Conservation (phyloP, 2,113 vertebrate species). For the Aspiorhynchus laticeps region DNA sequence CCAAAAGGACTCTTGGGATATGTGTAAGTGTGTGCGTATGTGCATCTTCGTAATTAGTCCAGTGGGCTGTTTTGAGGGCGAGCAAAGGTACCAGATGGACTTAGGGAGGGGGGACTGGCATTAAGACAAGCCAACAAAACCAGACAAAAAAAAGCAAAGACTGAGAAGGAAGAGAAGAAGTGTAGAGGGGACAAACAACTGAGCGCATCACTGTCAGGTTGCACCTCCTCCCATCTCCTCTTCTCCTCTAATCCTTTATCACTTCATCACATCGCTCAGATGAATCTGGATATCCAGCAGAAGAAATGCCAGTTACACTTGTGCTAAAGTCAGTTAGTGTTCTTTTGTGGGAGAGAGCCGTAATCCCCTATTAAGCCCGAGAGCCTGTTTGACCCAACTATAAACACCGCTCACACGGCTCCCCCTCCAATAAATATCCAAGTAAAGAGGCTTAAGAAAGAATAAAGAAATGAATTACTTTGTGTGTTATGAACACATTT, state of each 20-base stretch:
- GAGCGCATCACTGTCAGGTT: constrained; percentile 60
- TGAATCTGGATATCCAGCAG: constrained; percentile 56
- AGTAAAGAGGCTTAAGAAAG: constrained; percentile 77
- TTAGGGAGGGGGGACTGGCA: constrained; percentile 64
- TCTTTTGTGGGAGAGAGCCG: constrained; percentile 59
- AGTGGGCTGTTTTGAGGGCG: constrained; percentile 74
- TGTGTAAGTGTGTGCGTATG: constrained; percentile 64
- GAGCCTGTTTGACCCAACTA: constrained; percentile 78
- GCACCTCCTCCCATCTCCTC: constrained; percentile 33
- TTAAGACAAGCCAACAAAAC: constrained; percentile 67
- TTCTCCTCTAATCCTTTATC: constrained; percentile 53
- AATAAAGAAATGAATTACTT: constrained; percentile 70
- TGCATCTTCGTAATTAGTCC: constrained; percentile 82
- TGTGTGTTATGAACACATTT: constrained; percentile 72
- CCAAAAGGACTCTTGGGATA: constrained; percentile 72
- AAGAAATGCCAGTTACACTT: constrained; percentile 65
- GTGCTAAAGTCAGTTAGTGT: constrained; percentile 70
- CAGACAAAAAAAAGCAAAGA: constrained; percentile 59
- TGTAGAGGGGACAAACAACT: constrained; percentile 48
- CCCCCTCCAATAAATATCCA: constrained; percentile 62
- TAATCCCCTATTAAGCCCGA: constrained; percentile 76
- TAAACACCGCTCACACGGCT: constrained; percentile 65
- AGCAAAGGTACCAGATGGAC: constrained; percentile 82
- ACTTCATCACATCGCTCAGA: constrained; percentile 55
- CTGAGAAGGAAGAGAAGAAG: constrained; percentile 43